These are phyloP conservation scores for Ceyx erithaca DNA, from an alignment of 2,797 vertebrate species.

Conservation along the genomic window DNA sequence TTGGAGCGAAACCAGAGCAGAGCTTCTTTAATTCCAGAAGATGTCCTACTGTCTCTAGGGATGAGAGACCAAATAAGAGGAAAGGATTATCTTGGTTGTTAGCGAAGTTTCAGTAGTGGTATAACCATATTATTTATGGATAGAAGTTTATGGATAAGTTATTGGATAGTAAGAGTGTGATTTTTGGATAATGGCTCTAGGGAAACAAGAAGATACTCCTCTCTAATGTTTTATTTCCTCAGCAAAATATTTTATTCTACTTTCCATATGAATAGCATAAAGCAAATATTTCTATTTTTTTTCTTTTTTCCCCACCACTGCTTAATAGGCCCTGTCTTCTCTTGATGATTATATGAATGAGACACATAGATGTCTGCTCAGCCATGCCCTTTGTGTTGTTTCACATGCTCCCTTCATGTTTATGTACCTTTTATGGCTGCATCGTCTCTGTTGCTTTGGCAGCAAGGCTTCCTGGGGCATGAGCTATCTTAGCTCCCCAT, in stretches of 20 bases:
- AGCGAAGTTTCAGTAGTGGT: neutral
- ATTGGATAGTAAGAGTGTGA: neutral
- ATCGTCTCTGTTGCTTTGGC: slow-evolving; percentile 12
- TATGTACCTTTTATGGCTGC: slow-evolving; percentile 54
- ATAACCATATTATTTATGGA: neutral
- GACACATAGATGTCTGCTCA: neutral
- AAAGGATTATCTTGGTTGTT: neutral
- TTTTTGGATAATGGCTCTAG: neutral
- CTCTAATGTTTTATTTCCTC: neutral
- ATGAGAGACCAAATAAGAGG: neutral
- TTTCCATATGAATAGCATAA: fast-evolving
- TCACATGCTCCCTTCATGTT: slow-evolving; percentile 8
- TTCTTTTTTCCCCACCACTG: neutral
- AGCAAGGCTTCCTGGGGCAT: slow-evolving; percentile 35
- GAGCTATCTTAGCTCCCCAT: slow-evolving; percentile 22
- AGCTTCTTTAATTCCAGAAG: neutral
- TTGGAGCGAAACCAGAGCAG: neutral
- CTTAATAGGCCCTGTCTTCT: neutral
- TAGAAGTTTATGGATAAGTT: neutral
- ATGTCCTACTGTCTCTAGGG: neutral
- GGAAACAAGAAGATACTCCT: neutral
- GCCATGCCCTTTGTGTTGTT: neutral
- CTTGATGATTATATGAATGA: neutral
- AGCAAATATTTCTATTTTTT: slow-evolving; percentile 5
- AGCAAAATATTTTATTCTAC: neutral